These are phyloP conservation scores for Idaea biselata DNA, from an alignment of 2,888 invertebrate species.

Conservation along the genomic window DNA sequence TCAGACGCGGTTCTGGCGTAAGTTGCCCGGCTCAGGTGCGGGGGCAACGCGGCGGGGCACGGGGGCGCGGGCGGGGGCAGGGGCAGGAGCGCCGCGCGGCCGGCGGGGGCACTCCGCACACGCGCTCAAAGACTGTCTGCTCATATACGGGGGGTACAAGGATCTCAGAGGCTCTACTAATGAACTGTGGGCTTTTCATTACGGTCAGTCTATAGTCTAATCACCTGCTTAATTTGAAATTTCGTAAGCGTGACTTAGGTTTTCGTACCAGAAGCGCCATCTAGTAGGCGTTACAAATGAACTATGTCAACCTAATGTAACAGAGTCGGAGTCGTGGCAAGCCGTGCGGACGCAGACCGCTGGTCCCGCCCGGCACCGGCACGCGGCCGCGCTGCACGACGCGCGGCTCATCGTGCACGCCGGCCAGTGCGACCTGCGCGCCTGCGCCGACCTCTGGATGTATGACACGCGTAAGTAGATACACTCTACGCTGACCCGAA, in stretches of 20 bases:
- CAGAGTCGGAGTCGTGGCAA: conserved; percentile 92
- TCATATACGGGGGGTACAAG: conserved; percentile 93
- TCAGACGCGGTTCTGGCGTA: conserved; percentile 61
- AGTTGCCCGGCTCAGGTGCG: conserved; percentile 81
- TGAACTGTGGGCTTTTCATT: conserved; percentile 93
- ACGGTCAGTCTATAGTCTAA: conserved; percentile 77
- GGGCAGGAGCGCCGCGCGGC: conserved; percentile 81
- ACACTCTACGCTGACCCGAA: neutral
- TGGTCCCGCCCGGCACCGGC: conserved; percentile 88
- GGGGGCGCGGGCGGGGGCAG: conserved; percentile 56
- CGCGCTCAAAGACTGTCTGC: conserved; percentile 88
- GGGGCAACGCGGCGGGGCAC: conserved; percentile 57
- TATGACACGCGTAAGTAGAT: conserved; percentile 84
- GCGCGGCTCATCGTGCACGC: conserved; percentile 92
- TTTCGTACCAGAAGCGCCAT: neutral
- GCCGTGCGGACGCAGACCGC: conserved; percentile 60
- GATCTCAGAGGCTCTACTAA: conserved; percentile 91
- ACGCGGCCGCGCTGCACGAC: conserved; percentile 89
- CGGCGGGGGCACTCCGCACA: conserved; percentile 91
- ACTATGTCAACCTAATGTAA: neutral
- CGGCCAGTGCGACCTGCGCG: conserved; percentile 92
- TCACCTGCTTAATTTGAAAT: neutral
- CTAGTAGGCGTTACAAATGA: neutral
- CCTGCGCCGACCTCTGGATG: conserved; percentile 88
- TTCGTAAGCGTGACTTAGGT: neutral